Conservation (phyloP, 2,113 vertebrate genomes). For the Alectura lathami region DNA sequence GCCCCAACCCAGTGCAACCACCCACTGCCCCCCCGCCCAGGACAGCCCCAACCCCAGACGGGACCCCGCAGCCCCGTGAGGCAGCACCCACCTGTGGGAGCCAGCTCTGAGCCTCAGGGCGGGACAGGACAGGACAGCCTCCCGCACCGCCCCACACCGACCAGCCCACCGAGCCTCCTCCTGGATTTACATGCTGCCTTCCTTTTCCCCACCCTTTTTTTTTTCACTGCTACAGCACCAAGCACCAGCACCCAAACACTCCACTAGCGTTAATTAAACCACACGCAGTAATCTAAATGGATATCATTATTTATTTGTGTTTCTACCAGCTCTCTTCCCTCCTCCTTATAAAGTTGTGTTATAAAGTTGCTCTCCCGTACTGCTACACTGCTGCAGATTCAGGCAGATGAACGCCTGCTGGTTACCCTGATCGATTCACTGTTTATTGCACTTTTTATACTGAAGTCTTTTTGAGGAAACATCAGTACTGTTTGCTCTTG, state of each 20-base stretch:
- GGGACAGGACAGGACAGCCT: neutral
- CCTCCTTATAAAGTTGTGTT: accelerated
- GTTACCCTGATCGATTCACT: accelerated
- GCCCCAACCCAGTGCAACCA: accelerated
- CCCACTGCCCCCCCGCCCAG: neutral
- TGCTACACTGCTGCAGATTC: accelerated
- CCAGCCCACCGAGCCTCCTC: too few species aligned
- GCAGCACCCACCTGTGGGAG: neutral
- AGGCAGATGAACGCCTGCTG: accelerated
- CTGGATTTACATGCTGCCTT: accelerated
- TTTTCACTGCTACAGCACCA: neutral
- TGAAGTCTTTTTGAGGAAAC: neutral
- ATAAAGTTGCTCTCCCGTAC: neutral
- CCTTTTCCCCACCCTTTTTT: too few species aligned
- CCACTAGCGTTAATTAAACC: neutral
- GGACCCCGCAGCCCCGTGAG: neutral
- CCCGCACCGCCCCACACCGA: neutral
- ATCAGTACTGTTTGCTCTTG: neutral
- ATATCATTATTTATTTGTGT: accelerated
- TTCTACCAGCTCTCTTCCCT: neutral
- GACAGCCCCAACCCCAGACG: neutral
- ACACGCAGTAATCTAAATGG: neutral
- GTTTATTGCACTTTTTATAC: accelerated
- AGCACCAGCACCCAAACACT: neutral
- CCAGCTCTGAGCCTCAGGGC: neutral